Evolutionary conservation across 2,113 vertebrate species (phyloP), one percentile per base, ranked within the genome.

Genomic region (Aspidoscelis tigris): DNA sequence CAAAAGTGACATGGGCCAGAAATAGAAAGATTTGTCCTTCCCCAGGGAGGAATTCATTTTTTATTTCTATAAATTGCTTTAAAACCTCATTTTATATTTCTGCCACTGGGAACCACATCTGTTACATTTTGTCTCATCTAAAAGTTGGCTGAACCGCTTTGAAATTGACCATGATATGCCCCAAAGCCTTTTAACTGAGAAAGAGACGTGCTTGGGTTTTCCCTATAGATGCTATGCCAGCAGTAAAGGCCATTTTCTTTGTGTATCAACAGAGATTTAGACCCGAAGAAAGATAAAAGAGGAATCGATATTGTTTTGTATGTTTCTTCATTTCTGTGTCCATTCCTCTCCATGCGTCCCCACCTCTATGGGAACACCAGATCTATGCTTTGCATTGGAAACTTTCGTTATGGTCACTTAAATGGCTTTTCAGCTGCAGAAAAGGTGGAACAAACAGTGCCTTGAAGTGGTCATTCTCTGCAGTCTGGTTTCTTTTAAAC

Each of bases 361-460:
- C 16, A 18, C 33, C 69, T 26, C 66, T n/a, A 5, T 18, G 10
- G 91, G 84, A 91, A 69, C 93, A 85, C 91, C 80, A 90, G 88
- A 87, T 90, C 94, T 95, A 89, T 90, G 92, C 95, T 93, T 91
- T 95, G 89, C 80, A 82, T 95, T 84, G 88, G 89, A 93, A 90
- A 90, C 71, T 93, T 89, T 5, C 20, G 84, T 91, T 90, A 87
- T 90, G 47, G 86, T 92, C 86, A 86, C 21, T 89, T 87, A 90
- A 94, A 82, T 65, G 89, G n/a, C 64, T 83, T 93, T 93, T 87
- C 77, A 65, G 44, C 92, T 80, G 50, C 78, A 85, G 33, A 86
- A 88, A 77, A 64, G 91, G 88, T 75, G 81, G 86, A 50, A 85
- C 68, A 80, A 91, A 79, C 75, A 89, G 53, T 72, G 61, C 79